Evolutionary conservation across 2,888 invertebrate species (phyloP).

Genomic region (Mythimna ferrago): DNA sequence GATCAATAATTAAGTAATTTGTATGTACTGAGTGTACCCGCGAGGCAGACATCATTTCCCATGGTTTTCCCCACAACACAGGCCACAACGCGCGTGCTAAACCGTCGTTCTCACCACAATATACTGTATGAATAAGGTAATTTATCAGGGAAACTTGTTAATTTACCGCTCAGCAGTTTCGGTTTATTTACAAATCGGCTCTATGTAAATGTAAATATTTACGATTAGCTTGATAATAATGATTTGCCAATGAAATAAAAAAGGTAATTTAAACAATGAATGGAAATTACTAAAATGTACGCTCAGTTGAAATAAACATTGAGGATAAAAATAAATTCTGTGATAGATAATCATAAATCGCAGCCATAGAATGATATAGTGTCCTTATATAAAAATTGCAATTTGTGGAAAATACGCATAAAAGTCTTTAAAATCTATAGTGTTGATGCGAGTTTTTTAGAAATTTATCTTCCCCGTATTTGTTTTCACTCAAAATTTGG

Average conservation of each 20-base stretch:
- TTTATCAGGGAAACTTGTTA: conserved; percentile 28
- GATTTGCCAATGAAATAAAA: not conserved
- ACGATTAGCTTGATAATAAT: conserved; percentile 9
- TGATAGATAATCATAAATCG: not conserved
- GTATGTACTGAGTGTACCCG: conserved; percentile 27
- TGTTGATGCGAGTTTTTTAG: too few relatives aligned
- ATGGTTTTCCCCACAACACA: conserved; percentile 40
- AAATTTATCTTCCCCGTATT: too few relatives aligned
- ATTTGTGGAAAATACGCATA: too few relatives aligned
- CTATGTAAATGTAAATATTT: conserved; percentile 16
- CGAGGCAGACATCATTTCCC: conserved; percentile 20
- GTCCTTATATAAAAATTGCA: too few relatives aligned
- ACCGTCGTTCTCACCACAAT: conserved; percentile 36
- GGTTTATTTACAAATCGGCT: conserved; percentile 18
- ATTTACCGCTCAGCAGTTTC: conserved; percentile 8
- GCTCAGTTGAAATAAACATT: not conserved
- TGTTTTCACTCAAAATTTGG: too few relatives aligned
- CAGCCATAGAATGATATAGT: too few relatives aligned
- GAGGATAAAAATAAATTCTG: not conserved
- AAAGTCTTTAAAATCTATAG: too few relatives aligned
- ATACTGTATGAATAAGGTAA: conserved; percentile 10
- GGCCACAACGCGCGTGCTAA: conserved; percentile 39
- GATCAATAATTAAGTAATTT: conserved; percentile 34
- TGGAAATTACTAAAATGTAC: not conserved
- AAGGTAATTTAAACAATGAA: not conserved